These are phyloP conservation scores for Loripinus fragilis DNA, from an alignment of 2,888 invertebrate species.

Conservation along the genomic window DNA sequence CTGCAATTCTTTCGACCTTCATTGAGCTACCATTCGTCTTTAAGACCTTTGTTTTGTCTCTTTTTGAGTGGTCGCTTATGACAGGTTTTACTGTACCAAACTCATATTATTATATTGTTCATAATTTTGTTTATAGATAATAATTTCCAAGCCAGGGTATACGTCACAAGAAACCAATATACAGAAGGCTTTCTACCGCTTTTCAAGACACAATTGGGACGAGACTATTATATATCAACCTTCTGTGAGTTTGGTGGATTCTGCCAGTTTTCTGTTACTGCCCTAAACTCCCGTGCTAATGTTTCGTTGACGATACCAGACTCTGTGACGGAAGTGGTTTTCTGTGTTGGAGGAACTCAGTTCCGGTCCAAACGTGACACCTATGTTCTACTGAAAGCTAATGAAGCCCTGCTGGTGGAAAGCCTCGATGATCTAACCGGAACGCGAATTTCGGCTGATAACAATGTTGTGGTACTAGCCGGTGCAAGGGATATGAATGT, in stretches of 20 bases:
- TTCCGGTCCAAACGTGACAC: background rate
- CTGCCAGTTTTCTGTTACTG: conserved; percentile 45
- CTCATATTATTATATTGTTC: too few relatives aligned
- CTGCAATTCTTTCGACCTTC: too few relatives aligned
- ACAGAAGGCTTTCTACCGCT: conserved; percentile 42
- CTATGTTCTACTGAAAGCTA: background rate
- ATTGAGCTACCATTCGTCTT: too few relatives aligned
- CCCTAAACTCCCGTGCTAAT: conserved; percentile 15
- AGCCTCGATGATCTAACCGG: conserved; percentile 23
- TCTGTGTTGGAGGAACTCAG: conserved; percentile 24
- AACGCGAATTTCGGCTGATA: conserved; percentile 36
- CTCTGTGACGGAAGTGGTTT: conserved; percentile 28
- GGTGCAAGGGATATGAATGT: conserved; percentile 39
- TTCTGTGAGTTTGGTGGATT: conserved; percentile 52
- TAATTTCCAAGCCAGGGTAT: background rate
- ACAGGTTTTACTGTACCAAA: too few relatives aligned
- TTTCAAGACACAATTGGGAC: conserved; percentile 21
- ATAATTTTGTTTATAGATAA: too few relatives aligned
- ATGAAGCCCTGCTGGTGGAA: background rate
- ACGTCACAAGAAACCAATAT: conserved; percentile 6
- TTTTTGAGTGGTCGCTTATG: too few relatives aligned
- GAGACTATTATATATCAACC: conserved; percentile 46
- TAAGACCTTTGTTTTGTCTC: too few relatives aligned
- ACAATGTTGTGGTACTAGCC: conserved; percentile 32
- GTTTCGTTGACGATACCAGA: conserved; percentile 41